Evolutionary conservation across 2,888 invertebrate genomes (phyloP), one percentile per base, ranked within the genome.

Genomic region (Ecliptopera silaceata): DNA sequence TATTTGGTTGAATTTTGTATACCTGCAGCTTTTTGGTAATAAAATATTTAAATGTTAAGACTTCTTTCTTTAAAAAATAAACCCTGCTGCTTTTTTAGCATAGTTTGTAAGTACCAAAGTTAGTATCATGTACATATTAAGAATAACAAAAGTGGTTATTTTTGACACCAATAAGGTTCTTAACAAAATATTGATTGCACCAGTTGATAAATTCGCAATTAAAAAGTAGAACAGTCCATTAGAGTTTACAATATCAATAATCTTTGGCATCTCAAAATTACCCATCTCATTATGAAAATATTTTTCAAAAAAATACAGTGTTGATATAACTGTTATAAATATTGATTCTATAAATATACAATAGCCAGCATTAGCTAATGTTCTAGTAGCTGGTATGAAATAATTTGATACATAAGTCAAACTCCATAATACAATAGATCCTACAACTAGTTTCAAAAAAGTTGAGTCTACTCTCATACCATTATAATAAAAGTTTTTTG

Each of bases 141-240:
- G 77, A 70, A 95, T 92, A 0, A 90, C 2, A 65, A 95, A 79
- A 71, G 93, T 91, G 29, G 70, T 64, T 11, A 61, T 11, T 13
- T 71, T 69, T 18, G 80, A 76, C 3, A 93, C 79, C 2, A 92
- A 78, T 48, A 93, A 80, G 3, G 98, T 96, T 61, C 92, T 88
- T 11, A 96, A 82, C 10, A 88, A 82, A 74, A 97, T 88, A 87
- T 98, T 98, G 4, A 97, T 91, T 2, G 93, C 74, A 8, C 98
- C 98, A 0, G 98, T 99, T 12, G 96, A 76, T 26, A 98, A 65
- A 89, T 99, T 99, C 1, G 95, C 94, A 11, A 95, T 64, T 49
- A 99, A 85, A 80, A 99, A 99, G 80, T 95, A 96, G n/a, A 93
- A 76, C 26, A 98, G 85, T 1, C 96, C 97, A 86, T 97, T 97